Percentiles rank a stretch among this genome's conserved stretches.
Conservation (phyloP, 64 coral and sea anemone species). For the Pocillopora damicornis region DNA sequence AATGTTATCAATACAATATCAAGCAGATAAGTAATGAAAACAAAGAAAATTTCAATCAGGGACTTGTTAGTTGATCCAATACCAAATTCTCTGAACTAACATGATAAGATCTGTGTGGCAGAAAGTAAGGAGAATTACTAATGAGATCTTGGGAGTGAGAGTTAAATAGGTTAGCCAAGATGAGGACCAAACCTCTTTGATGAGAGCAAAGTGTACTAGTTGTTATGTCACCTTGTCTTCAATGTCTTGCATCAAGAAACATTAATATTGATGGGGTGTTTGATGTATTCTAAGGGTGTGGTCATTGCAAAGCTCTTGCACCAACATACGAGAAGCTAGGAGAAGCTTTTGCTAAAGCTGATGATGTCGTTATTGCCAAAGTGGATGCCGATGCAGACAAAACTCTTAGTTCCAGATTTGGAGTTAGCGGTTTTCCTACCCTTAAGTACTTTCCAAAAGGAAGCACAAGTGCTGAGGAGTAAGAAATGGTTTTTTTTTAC, state of each 20-base stretch:
- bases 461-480: conserved; percentile 82
- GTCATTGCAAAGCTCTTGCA: conserved; percentile 82
- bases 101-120: no score
- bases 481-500: neutral
- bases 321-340: conserved; percentile 88
- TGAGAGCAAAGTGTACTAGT: no score
- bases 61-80: no score
- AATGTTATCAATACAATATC: no score
- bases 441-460: conserved; percentile 88
- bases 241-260: neutral
- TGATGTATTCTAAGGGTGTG: conserved; percentile 63
- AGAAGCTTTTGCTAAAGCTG: conserved; percentile 60
- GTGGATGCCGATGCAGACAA: conserved; percentile 84
- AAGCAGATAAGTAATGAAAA: no score
- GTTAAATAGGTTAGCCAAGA: no score
- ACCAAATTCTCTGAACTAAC: no score
- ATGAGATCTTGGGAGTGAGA: no score
- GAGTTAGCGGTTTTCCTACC: conserved; percentile 68
- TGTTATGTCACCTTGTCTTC: no score
- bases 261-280: neutral
- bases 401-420: conserved; percentile 67
- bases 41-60: no score
- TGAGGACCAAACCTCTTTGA: no score
- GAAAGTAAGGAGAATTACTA: no score
- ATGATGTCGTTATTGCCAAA: conserved; percentile 76